These are phyloP conservation scores for Rhegmatorhina hoffmannsi DNA, from an alignment of 2,113 vertebrate genomes.

Conservation along the genomic window DNA sequence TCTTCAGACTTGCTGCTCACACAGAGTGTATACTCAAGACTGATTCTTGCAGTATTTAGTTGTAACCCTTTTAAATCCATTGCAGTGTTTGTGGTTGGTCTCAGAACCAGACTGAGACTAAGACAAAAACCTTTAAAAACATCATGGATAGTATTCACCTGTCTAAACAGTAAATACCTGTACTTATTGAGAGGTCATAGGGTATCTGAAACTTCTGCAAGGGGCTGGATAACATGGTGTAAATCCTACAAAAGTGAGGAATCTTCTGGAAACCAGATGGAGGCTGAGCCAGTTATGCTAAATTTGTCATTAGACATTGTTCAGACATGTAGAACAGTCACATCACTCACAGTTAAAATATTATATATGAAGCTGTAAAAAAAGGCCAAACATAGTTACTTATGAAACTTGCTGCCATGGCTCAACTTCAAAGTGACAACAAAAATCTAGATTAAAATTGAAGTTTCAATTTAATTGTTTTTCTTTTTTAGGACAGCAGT, in stretches of 20 bases:
- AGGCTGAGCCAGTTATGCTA: not conserved
- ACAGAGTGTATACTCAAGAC: not conserved
- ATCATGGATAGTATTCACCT: not conserved
- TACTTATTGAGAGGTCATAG: not conserved
- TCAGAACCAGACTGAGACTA: not conserved
- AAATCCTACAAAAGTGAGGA: not conserved
- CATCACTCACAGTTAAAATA: not conserved
- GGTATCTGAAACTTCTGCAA: not conserved
- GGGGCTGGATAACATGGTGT: rapidly evolving
- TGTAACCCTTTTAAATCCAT: not conserved
- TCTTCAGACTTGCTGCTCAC: not conserved
- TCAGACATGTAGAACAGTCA: not conserved
- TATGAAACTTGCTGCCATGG: not conserved
- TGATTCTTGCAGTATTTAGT: not conserved
- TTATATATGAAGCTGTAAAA: not conserved
- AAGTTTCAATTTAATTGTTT: not conserved
- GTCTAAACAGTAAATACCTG: not conserved
- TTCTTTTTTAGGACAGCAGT: not conserved
- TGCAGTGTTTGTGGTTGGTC: not conserved
- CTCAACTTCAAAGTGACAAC: not conserved
- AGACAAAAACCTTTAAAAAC: not conserved
- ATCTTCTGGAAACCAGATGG: not conserved
- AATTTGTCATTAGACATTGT: not conserved
- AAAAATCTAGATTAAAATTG: not conserved
- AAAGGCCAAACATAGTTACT: not conserved